Percentiles rank a stretch among this genome's conserved stretches.
Evolutionary conservation across 2,113 vertebrate species (phyloP).

Genomic region (Eubucco bourcierii): DNA sequence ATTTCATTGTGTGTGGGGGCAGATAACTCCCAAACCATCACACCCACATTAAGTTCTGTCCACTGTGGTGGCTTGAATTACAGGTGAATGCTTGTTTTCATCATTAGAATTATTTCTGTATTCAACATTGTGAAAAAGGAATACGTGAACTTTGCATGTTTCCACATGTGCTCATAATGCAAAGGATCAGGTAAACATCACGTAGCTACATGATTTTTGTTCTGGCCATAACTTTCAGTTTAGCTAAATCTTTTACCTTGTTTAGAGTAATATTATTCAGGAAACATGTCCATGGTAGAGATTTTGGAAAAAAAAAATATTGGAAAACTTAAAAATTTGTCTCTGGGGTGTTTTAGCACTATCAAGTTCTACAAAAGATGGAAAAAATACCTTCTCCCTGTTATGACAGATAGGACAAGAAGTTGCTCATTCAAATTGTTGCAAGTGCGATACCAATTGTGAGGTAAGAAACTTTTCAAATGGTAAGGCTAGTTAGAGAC

Average conservation of each 20-base stretch:
- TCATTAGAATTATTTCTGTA: too few species aligned
- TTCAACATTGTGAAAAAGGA: background rate
- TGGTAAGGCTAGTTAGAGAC: background rate
- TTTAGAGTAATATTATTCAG: background rate
- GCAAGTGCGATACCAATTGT: background rate
- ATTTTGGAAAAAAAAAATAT: background rate
- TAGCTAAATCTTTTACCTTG: background rate
- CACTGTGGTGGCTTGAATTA: background rate
- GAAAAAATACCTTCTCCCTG: background rate
- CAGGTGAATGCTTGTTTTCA: background rate
- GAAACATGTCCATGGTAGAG: background rate
- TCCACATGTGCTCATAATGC: background rate
- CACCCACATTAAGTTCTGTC: too few species aligned
- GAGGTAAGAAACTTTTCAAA: background rate
- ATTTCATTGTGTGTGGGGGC: too few species aligned
- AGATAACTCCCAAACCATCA: too few species aligned
- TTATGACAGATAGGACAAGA: background rate
- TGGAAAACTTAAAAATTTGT: background rate
- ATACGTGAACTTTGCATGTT: background rate
- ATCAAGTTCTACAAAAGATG: background rate
- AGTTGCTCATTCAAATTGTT: background rate
- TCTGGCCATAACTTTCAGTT: background rate
- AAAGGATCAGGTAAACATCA: background rate
- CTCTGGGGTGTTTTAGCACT: background rate
- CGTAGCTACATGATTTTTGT: background rate